Base-by-base conservation (phyloP, 2,113 vertebrate species). In the Platichthys stellatus region DNA sequence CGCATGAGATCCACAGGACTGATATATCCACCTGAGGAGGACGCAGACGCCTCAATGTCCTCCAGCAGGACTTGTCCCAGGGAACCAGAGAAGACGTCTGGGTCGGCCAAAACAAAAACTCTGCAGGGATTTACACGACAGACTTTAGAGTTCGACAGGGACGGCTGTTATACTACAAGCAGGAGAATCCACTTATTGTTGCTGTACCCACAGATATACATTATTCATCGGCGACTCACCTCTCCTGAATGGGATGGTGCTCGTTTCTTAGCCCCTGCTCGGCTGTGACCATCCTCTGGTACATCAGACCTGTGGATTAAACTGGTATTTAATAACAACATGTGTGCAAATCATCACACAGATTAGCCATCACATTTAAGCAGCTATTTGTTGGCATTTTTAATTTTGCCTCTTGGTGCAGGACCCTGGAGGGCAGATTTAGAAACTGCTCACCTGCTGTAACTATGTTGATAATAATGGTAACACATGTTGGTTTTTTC, bases 71-170 rank as follows among this genome's bases (percentile, higher is more conserved):
- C 94, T 0, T 87, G 87, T 77, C 93, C 95, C 86, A 97, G 82
- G 8, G 95, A 92, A 49, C 93, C 92, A 0, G 95, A 93, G 26
- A 99, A 95, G 87, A 98, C 88, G 6, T 93, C 93, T 0, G 97
- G 97, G 65, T 98, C 98, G 0, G 95, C 96, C 69, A 98, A 95
- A 82, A 98, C 92, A 83, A 99, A 96, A 88, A 98, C 95, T 91
- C 97, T 98, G 87, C 56, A 61, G 51, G 15, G 3, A 63, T 60
- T 3, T 0, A 58, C 2, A 63, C 43, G 11, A 3, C 40, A 43
- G 10, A 43, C 40, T 43, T 43, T 43, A 43, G 40, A 3, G 40
- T 43, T 43, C 45, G 4, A 43, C 13, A 45, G 9, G 11, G 43
- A 62, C 40, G 4, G 35, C 5, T 53, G 13, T 17, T 31, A 4